phyloP scores from a whole-genome alignment of 2,113 vertebrate species.

The Parus major region DNA sequence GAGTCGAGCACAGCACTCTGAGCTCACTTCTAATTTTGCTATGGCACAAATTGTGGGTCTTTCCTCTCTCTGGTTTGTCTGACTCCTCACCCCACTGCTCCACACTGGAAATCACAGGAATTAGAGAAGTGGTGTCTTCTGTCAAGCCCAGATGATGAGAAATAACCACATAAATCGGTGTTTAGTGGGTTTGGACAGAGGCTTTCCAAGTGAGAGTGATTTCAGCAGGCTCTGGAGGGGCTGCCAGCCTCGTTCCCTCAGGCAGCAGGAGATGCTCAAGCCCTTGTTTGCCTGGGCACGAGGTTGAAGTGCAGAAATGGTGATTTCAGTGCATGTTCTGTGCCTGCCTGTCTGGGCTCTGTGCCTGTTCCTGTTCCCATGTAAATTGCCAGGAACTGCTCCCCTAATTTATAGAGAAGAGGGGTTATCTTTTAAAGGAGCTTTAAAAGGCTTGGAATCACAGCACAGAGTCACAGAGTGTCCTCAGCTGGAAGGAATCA shows the following conservation, averaged over 20 bases:
- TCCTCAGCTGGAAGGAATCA: not conserved
- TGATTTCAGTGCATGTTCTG: not conserved
- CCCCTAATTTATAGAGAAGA: not conserved
- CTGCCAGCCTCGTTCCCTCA: not conserved
- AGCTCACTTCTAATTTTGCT: not conserved
- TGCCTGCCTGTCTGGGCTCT: not conserved
- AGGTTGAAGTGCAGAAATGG: not conserved
- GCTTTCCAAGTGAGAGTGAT: not conserved
- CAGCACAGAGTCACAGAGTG: not conserved
- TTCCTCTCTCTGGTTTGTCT: not conserved
- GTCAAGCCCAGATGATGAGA: not conserved
- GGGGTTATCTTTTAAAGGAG: not conserved
- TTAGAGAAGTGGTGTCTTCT: not conserved
- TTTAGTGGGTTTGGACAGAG: not conserved
- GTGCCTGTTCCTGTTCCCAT: not conserved
- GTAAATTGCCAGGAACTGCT: not conserved
- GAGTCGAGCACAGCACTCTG: not conserved
- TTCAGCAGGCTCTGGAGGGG: accelerated
- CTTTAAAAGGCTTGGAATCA: not conserved
- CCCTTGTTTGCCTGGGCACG: not conserved
- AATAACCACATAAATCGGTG: not conserved
- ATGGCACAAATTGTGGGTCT: accelerated
- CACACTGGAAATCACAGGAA: not conserved
- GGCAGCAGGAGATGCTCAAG: not conserved
- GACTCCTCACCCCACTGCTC: not conserved